Evolutionary conservation across 2,888 invertebrate genomes (phyloP), one percentile per base, ranked within the genome.

Genomic region (Mystacides longicornis): DNA sequence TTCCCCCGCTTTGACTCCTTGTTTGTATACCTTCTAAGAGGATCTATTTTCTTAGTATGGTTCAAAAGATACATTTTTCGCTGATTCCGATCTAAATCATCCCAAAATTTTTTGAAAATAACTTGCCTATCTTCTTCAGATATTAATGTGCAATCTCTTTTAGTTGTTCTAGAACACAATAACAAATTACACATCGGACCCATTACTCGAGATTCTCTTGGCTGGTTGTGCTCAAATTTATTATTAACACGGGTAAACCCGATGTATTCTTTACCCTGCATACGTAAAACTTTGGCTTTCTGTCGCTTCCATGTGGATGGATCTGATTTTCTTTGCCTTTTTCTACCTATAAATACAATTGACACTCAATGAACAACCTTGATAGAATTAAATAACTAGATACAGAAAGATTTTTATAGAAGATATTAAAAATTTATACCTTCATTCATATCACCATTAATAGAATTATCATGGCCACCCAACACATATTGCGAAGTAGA

Each of bases 11-110:
- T 43, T 43, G 43, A 14, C 11, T 43, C 43, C 7, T 43, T 5
- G 11, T 43, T 43, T 43, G 43, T 43, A 16, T 43, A 43, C 43
- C 18, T 43, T 43, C 43, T 7, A 43, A 43, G 43, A 14, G 43
- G 43, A 43, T 43, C 43, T 43, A 43, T 43, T 43, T 43, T 43
- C 11, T 43, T 43, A 43, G 16, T 43, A 16, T 43, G 43, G 16
- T 43, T 43, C 43, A 43, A 16, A 16, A 43, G 11, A 43, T 43
- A 43, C 16, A 43, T 43, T 43, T 43, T 43, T 43, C 43, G 43
- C 16, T 43, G 43, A 43, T 43, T 16, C 43, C 43, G 16, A 43
- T 27, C 27, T 11, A 27, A 27, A 11, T 27, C 27, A 27, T 27
- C 11, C 27, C 5, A 27, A 27, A 27, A 27, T 5, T 27, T 7